Evolutionary conservation across 2,888 invertebrate species (phyloP), one percentile per base, ranked within the genome.

Genomic region (Odontothrips loti): DNA sequence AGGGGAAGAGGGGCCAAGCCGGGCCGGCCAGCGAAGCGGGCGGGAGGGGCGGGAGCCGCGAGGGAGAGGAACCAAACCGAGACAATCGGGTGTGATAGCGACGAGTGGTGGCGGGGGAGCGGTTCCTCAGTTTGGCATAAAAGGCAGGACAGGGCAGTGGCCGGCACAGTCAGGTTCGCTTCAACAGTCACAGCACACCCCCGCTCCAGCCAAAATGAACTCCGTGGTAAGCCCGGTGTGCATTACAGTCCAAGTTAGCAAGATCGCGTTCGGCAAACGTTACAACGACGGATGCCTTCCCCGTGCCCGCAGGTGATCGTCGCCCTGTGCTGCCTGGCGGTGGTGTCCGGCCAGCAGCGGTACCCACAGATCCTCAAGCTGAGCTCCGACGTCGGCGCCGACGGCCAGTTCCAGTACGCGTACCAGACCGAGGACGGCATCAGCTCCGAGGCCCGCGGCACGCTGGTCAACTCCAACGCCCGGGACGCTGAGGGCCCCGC

Each of bases 341-440:
- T 63, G 63, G 63, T 9, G 63, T 63, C 63, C n/a, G 63, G 20
- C 63, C 63, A 63, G 63, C 63, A 63, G 63, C 63, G 63, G 20
- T 63, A 63, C 63, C 17, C 63, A 2, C 9, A 63, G 17, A 63
- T 63, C 63, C 63, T 63, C n/a, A 20, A n/a, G n/a, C 63, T 63
- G n/a, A 63, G 63, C 63, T 12, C 11, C 63, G 63, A 63, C 63
- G 63, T 63, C 1, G 23, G 63, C 63, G 11, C 63, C n/a, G 63
- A 63, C 63, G 63, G 63, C 63, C 63, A 63, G 63, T 63, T 63
- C 63, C 63, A 63, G 63, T 63, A 63, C 63, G 63, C 63, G 3
- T 63, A 63, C 63, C 63, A 63, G 63, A 63, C 63, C n/a, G 63
- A 63, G 63, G 63, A 63, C 63, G 63, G 63, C 63, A 63, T 63